phyloP scores from a whole-genome alignment of 2,113 vertebrate genomes.

The Holacanthus passer region DNA sequence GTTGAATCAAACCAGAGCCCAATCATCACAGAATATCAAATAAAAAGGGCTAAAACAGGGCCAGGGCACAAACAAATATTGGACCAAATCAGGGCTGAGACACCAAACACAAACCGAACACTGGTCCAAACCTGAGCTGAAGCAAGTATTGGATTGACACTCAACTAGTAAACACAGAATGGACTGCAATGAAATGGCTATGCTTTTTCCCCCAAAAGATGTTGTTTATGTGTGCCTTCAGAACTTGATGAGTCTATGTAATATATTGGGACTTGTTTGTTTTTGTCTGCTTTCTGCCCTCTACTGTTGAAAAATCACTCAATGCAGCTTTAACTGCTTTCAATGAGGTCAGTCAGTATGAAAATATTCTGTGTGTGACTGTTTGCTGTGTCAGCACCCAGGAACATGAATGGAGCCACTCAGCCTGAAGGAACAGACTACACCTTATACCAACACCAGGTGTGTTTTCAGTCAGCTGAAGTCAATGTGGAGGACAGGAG shows the following conservation, averaged over 20 bases:
- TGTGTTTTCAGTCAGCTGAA: slow-evolving; percentile 69
- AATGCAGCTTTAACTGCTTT: slow-evolving; percentile 21
- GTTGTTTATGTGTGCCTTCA: background rate
- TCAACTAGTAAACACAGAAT: too few species aligned
- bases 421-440: slow-evolving; percentile 59
- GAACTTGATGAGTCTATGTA: background rate
- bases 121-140: too few species aligned
- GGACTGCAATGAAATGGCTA: too few species aligned
- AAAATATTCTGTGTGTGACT: slow-evolving; percentile 42
- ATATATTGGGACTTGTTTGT: background rate
- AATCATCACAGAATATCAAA: too few species aligned
- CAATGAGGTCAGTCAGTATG: slow-evolving; percentile 26
- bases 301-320: slow-evolving; percentile 25
- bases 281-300: slow-evolving; percentile 17
- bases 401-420: slow-evolving; percentile 69
- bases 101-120: too few species aligned
- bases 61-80: too few species aligned
- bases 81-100: too few species aligned
- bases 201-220: too few species aligned
- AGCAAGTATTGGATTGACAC: too few species aligned
- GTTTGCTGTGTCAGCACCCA: slow-evolving; percentile 61
- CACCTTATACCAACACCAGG: slow-evolving; percentile 68
- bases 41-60: too few species aligned
- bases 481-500: slow-evolving; percentile 14
- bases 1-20: too few species aligned